Evolutionary conservation across 2,797 vertebrate species (phyloP), one percentile per base, ranked within the genome.

Genomic region (Okamejei kenojei): DNA sequence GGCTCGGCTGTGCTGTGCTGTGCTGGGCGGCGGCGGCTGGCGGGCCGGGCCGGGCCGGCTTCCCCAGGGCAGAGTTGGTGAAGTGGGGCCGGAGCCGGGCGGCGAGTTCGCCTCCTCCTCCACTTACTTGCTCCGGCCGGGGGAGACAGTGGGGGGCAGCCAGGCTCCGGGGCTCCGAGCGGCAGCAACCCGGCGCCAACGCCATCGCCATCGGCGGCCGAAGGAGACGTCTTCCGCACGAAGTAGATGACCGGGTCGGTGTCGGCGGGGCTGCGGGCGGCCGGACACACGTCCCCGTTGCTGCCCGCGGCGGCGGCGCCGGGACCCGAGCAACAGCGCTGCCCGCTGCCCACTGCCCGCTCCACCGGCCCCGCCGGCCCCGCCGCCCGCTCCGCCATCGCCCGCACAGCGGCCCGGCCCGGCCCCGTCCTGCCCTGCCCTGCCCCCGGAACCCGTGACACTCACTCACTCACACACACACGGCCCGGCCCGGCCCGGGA

Each of bases 201-300:
- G 6, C 32, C 10, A 7, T 54, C 76, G 79, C n/a, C 7, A 7
- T 19, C 35, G 38, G 19, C 15, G 38, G 80, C n/a, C 9, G 38
- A 26, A 21, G 80, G 80, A 5, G 10, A 21, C 45, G 63, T 23
- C 65, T 90, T 90, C n/a, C 23, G 45, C 32, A 91, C 38, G 68
- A 91, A 91, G 54, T 74, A 91, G 7, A 91, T 91, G 90, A 91
- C 90, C 32, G 90, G 90, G 68, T 91, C 90, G 1, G 15, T 32
- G 5, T 90, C 84, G 84, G 29, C 58, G 17, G n/a, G 11, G 4
- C 61, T 29, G 23, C 19, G 82, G 15, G 15, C 29, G 13, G n/a
- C 19, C 1, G n/a, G 2, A 21, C 90, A 6, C 61, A 23, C 68
- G 9, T 91, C 68, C 21, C 90, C 90, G 26, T 91, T 91, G 54